phyloP scores from a whole-genome alignment of 2,797 vertebrate genomes.

The Labroides dimidiatus region DNA sequence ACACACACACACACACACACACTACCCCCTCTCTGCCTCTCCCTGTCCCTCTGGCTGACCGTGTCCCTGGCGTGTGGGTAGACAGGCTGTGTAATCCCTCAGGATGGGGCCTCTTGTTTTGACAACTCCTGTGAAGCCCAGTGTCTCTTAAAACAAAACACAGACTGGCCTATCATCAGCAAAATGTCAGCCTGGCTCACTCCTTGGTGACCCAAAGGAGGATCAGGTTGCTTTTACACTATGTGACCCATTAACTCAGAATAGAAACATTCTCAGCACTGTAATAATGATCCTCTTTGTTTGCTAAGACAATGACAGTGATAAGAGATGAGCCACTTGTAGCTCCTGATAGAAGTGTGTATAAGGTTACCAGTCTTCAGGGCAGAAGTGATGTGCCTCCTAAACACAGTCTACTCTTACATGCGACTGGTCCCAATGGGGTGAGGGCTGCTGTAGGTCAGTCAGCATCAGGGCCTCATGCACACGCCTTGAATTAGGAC shows the following conservation, averaged over 20 bases:
- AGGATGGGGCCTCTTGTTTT: conserved; percentile 81
- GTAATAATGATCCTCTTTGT: conserved; percentile 82
- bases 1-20: background rate
- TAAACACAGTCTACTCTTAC: conserved; percentile 59
- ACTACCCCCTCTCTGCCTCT: background rate
- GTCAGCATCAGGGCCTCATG: conserved; percentile 71
- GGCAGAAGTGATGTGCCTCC: conserved; percentile 48
- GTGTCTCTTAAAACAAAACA: conserved; percentile 85
- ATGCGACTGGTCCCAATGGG: conserved; percentile 47
- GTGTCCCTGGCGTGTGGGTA: conserved; percentile 61
- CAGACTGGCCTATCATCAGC: conserved; percentile 75
- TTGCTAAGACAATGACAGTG: conserved; percentile 80
- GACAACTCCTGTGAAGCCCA: conserved; percentile 81
- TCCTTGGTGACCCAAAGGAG: conserved; percentile 69
- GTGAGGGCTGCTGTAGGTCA: conserved; percentile 63
- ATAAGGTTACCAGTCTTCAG: conserved; percentile 68
- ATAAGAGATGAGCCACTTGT: conserved; percentile 71
- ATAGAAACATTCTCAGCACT: conserved; percentile 79
- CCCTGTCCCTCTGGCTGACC: conserved; percentile 44
- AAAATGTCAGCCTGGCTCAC: conserved; percentile 71
- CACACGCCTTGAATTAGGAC: conserved; percentile 56
- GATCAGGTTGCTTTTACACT: conserved; percentile 82
- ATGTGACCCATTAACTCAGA: conserved; percentile 80
- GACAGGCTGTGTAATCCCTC: conserved; percentile 70
- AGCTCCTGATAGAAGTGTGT: conserved; percentile 71